Percentiles rank a stretch among this genome's conserved stretches.
These are phyloP conservation scores for Cancer borealis DNA, from an alignment of 2,888 invertebrate species.

Conservation along the genomic window DNA sequence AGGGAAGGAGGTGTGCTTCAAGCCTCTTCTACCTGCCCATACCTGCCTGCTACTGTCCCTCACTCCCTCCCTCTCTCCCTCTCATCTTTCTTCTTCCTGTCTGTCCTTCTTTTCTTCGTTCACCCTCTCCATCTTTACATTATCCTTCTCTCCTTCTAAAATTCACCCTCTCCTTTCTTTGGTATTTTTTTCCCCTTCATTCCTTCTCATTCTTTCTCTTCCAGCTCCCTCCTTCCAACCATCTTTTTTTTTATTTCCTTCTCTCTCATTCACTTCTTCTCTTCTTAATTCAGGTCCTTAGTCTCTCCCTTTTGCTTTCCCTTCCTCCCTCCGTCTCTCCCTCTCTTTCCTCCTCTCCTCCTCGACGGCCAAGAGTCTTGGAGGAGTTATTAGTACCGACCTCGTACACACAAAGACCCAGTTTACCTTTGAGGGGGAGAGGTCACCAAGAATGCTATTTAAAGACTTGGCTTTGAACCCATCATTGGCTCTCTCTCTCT, in stretches of 20 bases:
- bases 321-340: not conserved
- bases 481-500: conserved; percentile 35
- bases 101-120: not conserved
- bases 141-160: not conserved
- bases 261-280: not conserved
- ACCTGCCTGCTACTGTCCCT: conserved; percentile 17
- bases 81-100: not conserved
- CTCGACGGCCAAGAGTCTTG: not conserved
- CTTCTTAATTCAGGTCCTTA: not conserved
- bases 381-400: not conserved
- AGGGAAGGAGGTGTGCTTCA: conserved; percentile 42
- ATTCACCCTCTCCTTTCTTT: not conserved
- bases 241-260: not conserved
- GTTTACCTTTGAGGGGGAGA: not conserved
- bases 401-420: not conserved
- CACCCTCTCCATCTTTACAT: not conserved
- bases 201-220: not conserved
- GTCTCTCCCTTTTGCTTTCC: not conserved
- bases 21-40: not conserved
- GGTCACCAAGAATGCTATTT: conserved; percentile 4
- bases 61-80: not conserved
- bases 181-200: not conserved
- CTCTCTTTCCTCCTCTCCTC: not conserved
- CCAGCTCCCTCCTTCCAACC: not conserved
- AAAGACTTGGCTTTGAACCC: not conserved